Evolutionary conservation across 2,113 vertebrate genomes (phyloP).

Genomic region (Boulengerochromis microlepis): DNA sequence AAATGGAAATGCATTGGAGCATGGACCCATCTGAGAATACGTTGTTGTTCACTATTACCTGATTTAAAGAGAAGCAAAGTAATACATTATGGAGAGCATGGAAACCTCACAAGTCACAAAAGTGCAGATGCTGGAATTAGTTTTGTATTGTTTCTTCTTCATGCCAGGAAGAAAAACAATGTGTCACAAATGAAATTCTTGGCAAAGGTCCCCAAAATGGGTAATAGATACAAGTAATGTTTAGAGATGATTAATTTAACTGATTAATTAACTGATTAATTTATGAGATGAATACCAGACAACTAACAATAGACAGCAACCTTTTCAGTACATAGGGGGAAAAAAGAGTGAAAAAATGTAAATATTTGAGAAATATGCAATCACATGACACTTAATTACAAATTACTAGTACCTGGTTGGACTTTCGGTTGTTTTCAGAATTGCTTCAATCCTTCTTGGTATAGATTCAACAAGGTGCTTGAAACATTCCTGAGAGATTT

Average conservation of each 20-base stretch:
- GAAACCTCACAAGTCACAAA: neutral
- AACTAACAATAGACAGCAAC: neutral
- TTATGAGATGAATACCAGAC: neutral
- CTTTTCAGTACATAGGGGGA: neutral
- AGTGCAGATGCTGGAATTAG: neutral
- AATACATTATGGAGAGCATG: neutral
- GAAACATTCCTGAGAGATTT: neutral
- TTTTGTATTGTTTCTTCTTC: neutral
- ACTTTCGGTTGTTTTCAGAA: neutral
- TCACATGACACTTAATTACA: neutral
- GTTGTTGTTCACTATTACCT: neutral
- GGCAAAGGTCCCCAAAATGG: neutral
- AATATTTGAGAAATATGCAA: neutral
- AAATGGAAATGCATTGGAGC: constrained; percentile 36
- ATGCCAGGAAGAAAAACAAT: neutral
- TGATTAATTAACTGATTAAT: neutral
- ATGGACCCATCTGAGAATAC: neutral
- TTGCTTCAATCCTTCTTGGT: neutral
- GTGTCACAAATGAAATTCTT: neutral
- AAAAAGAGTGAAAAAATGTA: neutral
- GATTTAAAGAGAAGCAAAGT: neutral
- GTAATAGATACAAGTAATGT: neutral
- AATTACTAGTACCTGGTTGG: neutral
- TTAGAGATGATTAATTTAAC: too few species aligned
- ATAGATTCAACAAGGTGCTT: neutral